Percentiles rank a stretch among this genome's conserved stretches.
These are phyloP conservation scores for Abramis brama DNA, from an alignment of 2,113 vertebrate genomes.

Conservation along the genomic window DNA sequence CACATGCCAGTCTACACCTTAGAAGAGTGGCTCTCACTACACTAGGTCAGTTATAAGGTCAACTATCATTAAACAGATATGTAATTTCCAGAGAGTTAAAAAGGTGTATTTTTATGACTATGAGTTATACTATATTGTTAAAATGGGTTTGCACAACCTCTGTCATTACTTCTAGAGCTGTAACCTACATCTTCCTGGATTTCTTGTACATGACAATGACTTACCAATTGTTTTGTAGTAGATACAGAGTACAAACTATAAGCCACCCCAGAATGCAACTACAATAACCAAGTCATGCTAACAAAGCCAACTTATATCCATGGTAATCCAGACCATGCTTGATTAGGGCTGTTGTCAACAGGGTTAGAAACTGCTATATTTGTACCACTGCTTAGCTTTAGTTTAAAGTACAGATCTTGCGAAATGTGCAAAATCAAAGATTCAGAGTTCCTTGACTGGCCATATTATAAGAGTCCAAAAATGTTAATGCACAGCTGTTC, in stretches of 20 bases:
- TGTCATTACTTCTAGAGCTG: not conserved
- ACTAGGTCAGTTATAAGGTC: not conserved
- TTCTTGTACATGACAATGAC: not conserved
- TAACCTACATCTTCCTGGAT: not conserved
- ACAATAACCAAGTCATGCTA: constrained; percentile 58
- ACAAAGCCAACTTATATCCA: constrained; percentile 48
- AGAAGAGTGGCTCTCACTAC: not conserved
- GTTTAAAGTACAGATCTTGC: constrained; percentile 6
- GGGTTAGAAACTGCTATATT: constrained; percentile 60
- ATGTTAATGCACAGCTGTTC: constrained; percentile 24
- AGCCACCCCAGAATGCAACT: constrained; percentile 53
- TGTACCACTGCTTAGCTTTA: constrained; percentile 17
- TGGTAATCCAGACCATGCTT: constrained; percentile 65
- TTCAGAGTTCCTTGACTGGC: not conserved
- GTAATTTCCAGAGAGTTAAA: not conserved
- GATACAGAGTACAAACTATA: constrained; percentile 28
- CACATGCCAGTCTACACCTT: not conserved
- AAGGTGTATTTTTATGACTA: not conserved
- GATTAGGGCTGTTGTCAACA: constrained; percentile 58
- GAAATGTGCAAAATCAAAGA: constrained; percentile 21
- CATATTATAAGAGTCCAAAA: not conserved
- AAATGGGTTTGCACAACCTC: not conserved
- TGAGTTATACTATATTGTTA: not conserved
- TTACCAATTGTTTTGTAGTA: constrained; percentile 39
- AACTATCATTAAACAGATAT: not conserved